Conservation (phyloP, 2,888 invertebrate species). For the Incurvaria masculella region DNA sequence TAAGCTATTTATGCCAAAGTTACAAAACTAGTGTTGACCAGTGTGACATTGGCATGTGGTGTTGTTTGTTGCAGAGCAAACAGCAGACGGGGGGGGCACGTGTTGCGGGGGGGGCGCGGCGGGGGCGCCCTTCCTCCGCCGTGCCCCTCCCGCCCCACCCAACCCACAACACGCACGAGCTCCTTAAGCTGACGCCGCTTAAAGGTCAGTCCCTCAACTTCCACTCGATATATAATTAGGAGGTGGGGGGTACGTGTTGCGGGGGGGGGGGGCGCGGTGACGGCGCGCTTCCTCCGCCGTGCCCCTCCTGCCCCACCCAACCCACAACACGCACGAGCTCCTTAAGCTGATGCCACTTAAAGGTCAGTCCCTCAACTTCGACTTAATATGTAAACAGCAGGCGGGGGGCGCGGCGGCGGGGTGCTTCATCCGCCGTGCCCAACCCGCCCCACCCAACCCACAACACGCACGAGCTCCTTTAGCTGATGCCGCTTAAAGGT, state of each 20-base stretch:
- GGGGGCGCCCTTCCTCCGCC: conserved; percentile 1
- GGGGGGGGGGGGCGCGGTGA: conserved; percentile 14
- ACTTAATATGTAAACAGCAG: too few relatives aligned
- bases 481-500: too few relatives aligned
- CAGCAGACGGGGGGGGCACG: conserved; percentile 1
- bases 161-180: conserved; percentile 1
- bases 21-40: conserved; percentile 3
- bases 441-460: too few relatives aligned
- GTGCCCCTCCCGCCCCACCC: neutral
- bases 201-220: neutral
- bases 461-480: too few relatives aligned
- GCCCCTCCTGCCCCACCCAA: too few relatives aligned
- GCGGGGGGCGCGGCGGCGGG: too few relatives aligned
- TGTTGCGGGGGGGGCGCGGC: conserved; percentile 1
- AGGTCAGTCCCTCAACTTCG: too few relatives aligned
- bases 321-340: too few relatives aligned
- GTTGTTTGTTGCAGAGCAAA: conserved; percentile 1
- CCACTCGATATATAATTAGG: neutral
- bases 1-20: neutral
- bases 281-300: too few relatives aligned
- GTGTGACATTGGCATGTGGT: neutral
- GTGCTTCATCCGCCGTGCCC: too few relatives aligned
- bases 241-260: conserved; percentile 6
- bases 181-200: conserved; percentile 4
- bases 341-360: too few relatives aligned